Percentiles rank a stretch among this genome's conserved stretches.
Evolutionary conservation across 2,888 invertebrate species (phyloP).

Genomic region (Embidobia sp.): DNA sequence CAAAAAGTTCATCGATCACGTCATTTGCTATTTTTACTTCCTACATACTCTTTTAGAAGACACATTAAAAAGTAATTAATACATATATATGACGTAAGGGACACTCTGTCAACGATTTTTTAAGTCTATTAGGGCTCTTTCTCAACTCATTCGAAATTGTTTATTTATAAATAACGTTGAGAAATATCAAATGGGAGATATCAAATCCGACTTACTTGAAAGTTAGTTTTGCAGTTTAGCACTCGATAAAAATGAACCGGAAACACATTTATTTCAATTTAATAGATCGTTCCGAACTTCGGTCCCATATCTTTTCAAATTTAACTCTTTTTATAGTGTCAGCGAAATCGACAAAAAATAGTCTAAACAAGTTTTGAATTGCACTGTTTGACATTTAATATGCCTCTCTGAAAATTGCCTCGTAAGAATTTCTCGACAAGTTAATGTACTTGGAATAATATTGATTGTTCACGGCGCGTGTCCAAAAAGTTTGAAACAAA

Average conservation of each 20-base stretch:
- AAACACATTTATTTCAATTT: constrained; percentile 11
- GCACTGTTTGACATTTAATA: not conserved
- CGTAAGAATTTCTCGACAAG: not conserved
- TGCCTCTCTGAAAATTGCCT: not conserved
- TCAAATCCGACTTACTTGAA: not conserved
- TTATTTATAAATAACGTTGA: no score
- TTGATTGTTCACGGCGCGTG: not conserved
- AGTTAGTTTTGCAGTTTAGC: not conserved
- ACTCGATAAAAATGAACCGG: not conserved
- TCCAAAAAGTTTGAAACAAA: not conserved
- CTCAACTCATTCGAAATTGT: no score
- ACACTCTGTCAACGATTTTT: no score
- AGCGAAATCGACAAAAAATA: not conserved
- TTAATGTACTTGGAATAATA: not conserved
- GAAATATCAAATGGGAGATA: no score
- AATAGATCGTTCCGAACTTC: constrained; percentile 9
- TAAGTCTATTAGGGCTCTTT: no score
- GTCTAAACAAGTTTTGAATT: not conserved
- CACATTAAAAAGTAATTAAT: no score
- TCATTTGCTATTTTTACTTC: no score
- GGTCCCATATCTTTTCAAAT: constrained; percentile 2
- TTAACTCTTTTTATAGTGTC: not conserved
- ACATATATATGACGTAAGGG: no score
- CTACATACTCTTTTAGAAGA: no score
- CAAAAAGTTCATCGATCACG: no score